Conservation (phyloP, 53 echinoderm and acorn worm genomes). For the Apostichopus leukothele region DNA sequence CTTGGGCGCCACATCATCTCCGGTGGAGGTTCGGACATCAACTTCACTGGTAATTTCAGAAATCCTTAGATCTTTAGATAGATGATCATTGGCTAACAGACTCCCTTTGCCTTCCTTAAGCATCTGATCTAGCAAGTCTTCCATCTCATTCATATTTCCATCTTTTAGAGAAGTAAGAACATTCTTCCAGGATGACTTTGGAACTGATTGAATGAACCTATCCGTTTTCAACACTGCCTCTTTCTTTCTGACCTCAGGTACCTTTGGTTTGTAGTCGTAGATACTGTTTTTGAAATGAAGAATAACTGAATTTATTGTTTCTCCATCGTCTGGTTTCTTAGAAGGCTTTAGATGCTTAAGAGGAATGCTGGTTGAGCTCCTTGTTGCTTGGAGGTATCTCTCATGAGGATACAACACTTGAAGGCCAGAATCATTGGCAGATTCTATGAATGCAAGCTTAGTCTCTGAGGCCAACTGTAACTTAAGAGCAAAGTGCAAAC, state of each 20-base stretch:
- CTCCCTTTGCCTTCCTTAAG: neutral
- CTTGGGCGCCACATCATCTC: neutral
- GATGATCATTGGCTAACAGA: neutral
- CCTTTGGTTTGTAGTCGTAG: slow-evolving; percentile 49
- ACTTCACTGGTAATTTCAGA: slow-evolving; percentile 12
- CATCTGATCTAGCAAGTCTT: neutral
- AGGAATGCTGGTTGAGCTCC: slow-evolving; percentile 3
- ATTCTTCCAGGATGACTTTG: neutral
- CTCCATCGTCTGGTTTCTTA: slow-evolving; percentile 61
- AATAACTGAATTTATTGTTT: slow-evolving; percentile 36
- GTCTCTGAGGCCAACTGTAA: slow-evolving; percentile 58
- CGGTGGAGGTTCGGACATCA: neutral
- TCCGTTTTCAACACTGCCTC: neutral
- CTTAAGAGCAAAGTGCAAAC: slow-evolving; percentile 54
- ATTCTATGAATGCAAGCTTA: slow-evolving; percentile 56
- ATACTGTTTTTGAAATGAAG: slow-evolving; percentile 71
- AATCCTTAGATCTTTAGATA: neutral
- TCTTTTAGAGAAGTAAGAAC: neutral
- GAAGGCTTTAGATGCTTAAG: slow-evolving; percentile 65
- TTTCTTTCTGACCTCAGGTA: neutral
- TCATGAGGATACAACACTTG: slow-evolving; percentile 63
- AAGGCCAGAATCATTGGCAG: slow-evolving; percentile 52
- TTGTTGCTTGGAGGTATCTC: neutral
- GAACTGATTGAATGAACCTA: neutral
- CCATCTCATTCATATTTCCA: neutral